A percentile compares a stretch with the other conserved stretches of the same genome.
phyloP scores from a whole-genome alignment of 2,888 invertebrate genomes.

The Orchestes rusci region DNA sequence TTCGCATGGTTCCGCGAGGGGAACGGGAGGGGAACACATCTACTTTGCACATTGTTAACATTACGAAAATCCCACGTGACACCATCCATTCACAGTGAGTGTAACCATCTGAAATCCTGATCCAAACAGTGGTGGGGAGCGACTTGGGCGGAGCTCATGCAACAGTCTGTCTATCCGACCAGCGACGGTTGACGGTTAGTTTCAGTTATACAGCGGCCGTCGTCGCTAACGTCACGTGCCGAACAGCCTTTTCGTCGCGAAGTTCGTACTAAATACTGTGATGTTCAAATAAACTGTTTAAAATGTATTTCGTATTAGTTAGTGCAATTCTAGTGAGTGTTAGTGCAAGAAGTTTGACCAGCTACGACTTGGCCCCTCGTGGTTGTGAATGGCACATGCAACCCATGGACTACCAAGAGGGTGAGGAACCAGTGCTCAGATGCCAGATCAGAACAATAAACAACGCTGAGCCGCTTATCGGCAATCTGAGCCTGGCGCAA shows the following conservation, averaged over 20 bases:
- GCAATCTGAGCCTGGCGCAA: constrained; percentile 61
- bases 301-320: no score
- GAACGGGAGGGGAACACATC: constrained; percentile 8
- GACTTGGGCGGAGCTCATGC: constrained; percentile 38
- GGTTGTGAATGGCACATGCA: constrained; percentile 66
- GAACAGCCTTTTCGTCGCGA: no score
- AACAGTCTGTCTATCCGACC: constrained; percentile 29
- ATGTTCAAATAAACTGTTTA: no score
- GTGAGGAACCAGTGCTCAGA: constrained; percentile 51
- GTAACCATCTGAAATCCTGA: constrained; percentile 36
- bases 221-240: constrained; percentile 14
- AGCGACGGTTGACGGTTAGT: constrained; percentile 28
- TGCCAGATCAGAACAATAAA: constrained; percentile 68
- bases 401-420: constrained; percentile 48
- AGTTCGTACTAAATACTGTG: no score
- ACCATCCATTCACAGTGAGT: constrained; percentile 38
- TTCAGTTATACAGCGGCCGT: constrained; percentile 21
- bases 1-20: constrained; percentile 6
- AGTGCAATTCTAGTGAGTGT: constrained; percentile 31
- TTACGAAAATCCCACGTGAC: constrained; percentile 38
- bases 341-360: constrained; percentile 37
- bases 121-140: constrained; percentile 33
- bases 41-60: constrained; percentile 38
- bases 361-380: constrained; percentile 57
- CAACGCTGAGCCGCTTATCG: constrained; percentile 59